Base-by-base conservation (phyloP, 2,888 invertebrate species). In the Philaethria dido region DNA sequence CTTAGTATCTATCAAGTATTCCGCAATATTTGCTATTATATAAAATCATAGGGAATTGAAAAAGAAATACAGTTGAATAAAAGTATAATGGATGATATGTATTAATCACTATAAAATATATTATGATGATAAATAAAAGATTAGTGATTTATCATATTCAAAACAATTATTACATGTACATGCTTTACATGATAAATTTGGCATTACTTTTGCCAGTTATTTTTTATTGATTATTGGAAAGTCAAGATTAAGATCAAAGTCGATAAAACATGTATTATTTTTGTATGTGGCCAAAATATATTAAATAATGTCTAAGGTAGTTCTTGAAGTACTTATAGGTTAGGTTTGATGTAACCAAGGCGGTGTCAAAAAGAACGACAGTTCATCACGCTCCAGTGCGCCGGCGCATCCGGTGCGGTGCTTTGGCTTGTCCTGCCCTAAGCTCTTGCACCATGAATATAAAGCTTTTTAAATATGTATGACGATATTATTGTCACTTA, bases 381-480 rank as follows among this genome's bases (percentile, higher is more conserved):
- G 76, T 75, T 74, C 75, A 75, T 76, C 82, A 82, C 82, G 87
- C 81, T 83, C 81, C 79, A 80, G 68, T 82, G 85, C 71, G 79
- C 78, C 75, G 71, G 75, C 78, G 78, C 81, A 85, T 87, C 87
- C 88, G 87, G 85, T 75, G 77, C 73, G 74, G 72, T 55, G 67
- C 47, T 33, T 62, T 48, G 50, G 62, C 66, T 63, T 48, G 69
- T 62, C 69, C 75, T 67, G 68, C 66, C 72, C 68, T 64, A 66
- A 66, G 70, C 64, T 64, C 60, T 42, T 54, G 22, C 52, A 68
- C 54, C 63, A 62, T 69, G 74, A 73, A 75, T 72, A 76, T 73
- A 71, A 73, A 74, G 72, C 70, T 70, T 54, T 62, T 54, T 64
- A 67, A 29, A 42, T 25, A 48, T 66, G 54, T 68, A 59, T 67